Conservation (phyloP, 2,113 vertebrate genomes). For the Epinephelus lanceolatus region DNA sequence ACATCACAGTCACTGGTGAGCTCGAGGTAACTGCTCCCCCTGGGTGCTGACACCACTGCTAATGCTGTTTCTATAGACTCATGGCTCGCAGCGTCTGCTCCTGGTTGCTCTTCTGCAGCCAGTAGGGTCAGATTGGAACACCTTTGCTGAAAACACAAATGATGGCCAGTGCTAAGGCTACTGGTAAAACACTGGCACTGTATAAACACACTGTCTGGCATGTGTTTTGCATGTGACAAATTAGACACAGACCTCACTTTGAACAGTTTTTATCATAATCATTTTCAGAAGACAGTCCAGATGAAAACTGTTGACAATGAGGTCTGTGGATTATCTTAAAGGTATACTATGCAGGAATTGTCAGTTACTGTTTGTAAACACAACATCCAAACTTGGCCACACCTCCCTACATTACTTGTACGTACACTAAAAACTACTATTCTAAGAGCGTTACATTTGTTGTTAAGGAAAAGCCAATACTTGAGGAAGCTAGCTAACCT, state of each 20-base stretch:
- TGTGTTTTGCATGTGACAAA: background rate
- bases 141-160: background rate
- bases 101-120: background rate
- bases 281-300: background rate
- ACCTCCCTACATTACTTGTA: no score
- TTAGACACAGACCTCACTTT: background rate
- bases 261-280: background rate
- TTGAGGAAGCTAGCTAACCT: no score
- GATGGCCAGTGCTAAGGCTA: background rate
- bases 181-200: background rate
- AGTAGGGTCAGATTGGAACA: background rate
- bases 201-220: background rate
- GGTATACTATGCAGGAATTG: no score
- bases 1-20: conserved; percentile 52
- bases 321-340: background rate
- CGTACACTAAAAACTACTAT: no score
- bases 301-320: background rate
- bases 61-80: conserved; percentile 45
- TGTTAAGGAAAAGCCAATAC: no score
- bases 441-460: no score
- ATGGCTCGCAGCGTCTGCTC: conserved; percentile 18
- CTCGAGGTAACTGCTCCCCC: conserved; percentile 49
- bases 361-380: no score
- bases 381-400: no score
- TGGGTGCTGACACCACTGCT: conserved; percentile 16